Evolutionary conservation across 1,140 invertebrate species (phyloP).

Genomic region (Leguminivora glycinivorella): DNA sequence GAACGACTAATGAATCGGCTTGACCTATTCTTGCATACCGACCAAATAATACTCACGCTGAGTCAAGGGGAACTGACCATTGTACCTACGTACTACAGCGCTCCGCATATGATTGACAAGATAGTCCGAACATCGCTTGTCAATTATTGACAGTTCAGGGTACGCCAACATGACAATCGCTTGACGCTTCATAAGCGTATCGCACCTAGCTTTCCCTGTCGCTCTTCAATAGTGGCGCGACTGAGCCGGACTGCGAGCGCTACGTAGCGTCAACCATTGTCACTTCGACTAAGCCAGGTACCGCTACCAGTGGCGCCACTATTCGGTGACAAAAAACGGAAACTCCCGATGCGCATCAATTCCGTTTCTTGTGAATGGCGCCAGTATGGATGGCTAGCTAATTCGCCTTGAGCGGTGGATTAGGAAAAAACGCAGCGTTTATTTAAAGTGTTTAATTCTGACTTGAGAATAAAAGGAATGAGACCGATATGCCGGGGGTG

Average conservation of each 20-base stretch:
- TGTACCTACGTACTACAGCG: background rate
- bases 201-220: too few species aligned
- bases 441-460: conserved; percentile 2
- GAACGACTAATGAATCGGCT: background rate
- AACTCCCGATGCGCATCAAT: conserved; percentile 9
- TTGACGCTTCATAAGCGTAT: too few species aligned
- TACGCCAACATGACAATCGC: too few species aligned
- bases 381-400: conserved; percentile 20
- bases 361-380: conserved; percentile 11
- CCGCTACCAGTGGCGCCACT: conserved; percentile 9
- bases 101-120: background rate
- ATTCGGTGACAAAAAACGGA: conserved; percentile 5
- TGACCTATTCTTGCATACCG: background rate
- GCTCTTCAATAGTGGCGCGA: too few species aligned
- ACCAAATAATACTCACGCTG: background rate
- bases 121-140: background rate
- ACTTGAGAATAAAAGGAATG: background rate
- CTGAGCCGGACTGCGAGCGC: too few species aligned
- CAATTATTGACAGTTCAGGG: conserved; percentile 12
- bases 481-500: background rate
- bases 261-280: too few species aligned
- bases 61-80: background rate
- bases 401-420: conserved; percentile 1
- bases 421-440: conserved; percentile 19
- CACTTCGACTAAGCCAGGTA: too few species aligned